phyloP scores from a whole-genome alignment of 2,113 vertebrate species.

The Muntiacus reevesi region DNA sequence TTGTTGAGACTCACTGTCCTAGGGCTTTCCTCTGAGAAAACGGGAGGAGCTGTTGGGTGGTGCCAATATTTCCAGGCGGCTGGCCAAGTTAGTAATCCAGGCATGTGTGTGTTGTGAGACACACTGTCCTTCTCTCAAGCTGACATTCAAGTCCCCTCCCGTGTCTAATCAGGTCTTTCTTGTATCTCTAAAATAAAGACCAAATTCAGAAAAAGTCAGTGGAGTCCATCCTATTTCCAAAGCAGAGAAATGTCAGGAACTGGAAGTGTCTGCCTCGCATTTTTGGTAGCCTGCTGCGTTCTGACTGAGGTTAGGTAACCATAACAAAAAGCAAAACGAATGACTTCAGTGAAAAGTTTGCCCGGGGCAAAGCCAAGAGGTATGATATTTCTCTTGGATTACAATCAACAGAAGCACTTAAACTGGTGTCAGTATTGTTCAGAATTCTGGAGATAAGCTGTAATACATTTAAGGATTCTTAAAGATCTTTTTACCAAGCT shows the following conservation, averaged over 20 bases:
- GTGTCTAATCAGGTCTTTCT: neutral
- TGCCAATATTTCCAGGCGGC: constrained; percentile 42
- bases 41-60: neutral
- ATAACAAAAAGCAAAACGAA: constrained; percentile 35
- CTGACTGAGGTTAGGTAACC: constrained; percentile 49
- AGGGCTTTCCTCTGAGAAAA: constrained; percentile 32
- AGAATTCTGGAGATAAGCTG: neutral
- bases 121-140: neutral
- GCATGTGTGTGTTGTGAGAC: neutral
- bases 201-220: neutral
- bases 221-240: neutral
- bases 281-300: neutral
- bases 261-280: neutral
- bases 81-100: constrained; percentile 29
- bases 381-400: constrained; percentile 50
- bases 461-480: neutral
- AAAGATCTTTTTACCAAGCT: neutral
- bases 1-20: neutral
- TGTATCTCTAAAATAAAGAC: constrained; percentile 19
- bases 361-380: constrained; percentile 57
- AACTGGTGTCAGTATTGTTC: neutral
- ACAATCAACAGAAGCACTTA: constrained; percentile 37
- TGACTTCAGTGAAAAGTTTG: constrained; percentile 42
- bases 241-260: neutral
- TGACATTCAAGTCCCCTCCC: constrained; percentile 24